Evolutionary conservation across 2,888 invertebrate species (phyloP), one percentile per base, ranked within the genome.

Genomic region (Prosopocoilus inquinatus): DNA sequence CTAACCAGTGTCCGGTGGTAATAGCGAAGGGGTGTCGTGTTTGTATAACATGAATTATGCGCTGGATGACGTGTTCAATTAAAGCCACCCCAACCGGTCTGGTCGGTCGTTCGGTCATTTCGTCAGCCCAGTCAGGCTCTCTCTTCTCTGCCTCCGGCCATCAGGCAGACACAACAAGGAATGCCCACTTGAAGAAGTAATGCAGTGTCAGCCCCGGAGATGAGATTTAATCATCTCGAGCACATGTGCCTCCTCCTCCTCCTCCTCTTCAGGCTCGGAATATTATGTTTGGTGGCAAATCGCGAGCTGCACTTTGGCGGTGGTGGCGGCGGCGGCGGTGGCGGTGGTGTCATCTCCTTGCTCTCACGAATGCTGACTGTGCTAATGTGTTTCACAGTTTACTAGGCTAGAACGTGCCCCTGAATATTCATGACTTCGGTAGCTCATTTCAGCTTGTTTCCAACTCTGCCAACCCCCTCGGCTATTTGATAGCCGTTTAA

Each of bases 41-140:
- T 59, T 58, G 61, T 58, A 57, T 53, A 57, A 44, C 58, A 57
- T 65, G 58, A 62, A 62, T 64, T 65, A 64, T 64, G 61, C 57
- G 50, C 52, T 55, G 62, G 61, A 63, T 62, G 64, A 62, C 63
- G 64, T 62, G 62, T 57, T 61, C 62, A 66, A 66, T 64, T 64
- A 61, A 62, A 60, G 58, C 59, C 51, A 53, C 51, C 57, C 58
- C 32, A 20, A 32, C 28, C 46, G 13, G 45, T 45, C 45, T 32
- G 44, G 28, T 51, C 32, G 41, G 38, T 38, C 38, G 38, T n/a
- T n/a, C 36, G 47, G 34, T 38, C 47, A 33, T 35, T 47, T 43
- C 36, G 47, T 36, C 47, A 38, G 36, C 13, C 13, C 47, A 15
- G 47, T 15, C 47, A 20, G 47, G n/a, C n/a, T n/a, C n/a, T n/a